phyloP scores from a whole-genome alignment of 2,113 vertebrate genomes.

The Pithys albifrons region DNA sequence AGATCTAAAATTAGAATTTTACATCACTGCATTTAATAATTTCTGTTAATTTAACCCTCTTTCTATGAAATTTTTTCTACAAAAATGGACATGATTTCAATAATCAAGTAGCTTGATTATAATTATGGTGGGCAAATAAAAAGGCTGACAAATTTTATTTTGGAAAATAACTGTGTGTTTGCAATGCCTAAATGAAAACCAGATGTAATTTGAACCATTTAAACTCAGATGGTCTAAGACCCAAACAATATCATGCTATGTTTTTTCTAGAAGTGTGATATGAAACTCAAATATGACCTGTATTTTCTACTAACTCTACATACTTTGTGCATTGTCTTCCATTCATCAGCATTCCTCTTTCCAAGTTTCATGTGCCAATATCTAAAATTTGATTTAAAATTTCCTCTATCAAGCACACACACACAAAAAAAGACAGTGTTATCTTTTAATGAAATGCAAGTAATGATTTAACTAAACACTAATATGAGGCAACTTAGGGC shows the following conservation, averaged over 20 bases:
- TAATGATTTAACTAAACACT: not conserved
- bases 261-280: not conserved
- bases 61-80: not conserved
- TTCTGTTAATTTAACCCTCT: not conserved
- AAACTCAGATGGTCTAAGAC: not conserved
- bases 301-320: not conserved
- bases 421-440: not conserved
- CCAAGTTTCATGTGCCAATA: not conserved
- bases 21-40: not conserved
- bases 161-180: not conserved
- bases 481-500: not conserved
- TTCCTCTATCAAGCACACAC: not conserved
- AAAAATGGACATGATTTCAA: not conserved
- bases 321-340: not conserved
- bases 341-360: not conserved
- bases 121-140: not conserved
- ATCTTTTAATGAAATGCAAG: not conserved
- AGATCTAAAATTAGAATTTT: not conserved
- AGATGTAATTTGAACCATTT: not conserved
- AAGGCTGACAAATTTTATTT: not conserved
- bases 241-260: not conserved
- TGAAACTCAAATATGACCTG: not conserved
- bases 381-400: not conserved
- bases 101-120: not conserved
- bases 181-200: not conserved